These are phyloP conservation scores for Diglossa cyanea DNA, from an alignment of 2,797 vertebrate genomes.

Conservation along the genomic window DNA sequence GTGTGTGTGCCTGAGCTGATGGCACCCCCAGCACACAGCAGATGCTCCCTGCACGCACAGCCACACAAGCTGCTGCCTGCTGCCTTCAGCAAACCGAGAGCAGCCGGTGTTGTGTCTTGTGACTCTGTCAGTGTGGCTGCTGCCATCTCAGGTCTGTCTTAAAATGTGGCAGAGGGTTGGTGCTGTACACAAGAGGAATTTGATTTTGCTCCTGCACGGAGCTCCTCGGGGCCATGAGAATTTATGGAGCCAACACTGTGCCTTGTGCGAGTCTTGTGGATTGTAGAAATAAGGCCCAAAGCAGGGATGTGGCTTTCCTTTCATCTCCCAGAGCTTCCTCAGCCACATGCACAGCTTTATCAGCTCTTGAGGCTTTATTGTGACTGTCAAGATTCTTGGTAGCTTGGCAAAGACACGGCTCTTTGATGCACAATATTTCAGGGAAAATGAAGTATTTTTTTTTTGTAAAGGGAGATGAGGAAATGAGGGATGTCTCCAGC, in stretches of 20 bases:
- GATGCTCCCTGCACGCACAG: neutral
- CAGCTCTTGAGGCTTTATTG: neutral
- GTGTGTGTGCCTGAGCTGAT: neutral
- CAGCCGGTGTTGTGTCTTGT: constrained; percentile 51
- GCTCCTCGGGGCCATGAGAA: neutral
- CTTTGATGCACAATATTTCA: neutral
- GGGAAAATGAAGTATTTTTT: neutral
- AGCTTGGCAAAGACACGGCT: neutral
- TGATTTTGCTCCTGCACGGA: neutral
- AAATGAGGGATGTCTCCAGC: neutral
- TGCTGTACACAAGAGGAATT: neutral
- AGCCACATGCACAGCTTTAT: neutral
- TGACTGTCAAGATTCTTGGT: neutral
- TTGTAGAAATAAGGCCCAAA: neutral
- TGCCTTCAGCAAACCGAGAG: neutral
- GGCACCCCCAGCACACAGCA: constrained; percentile 14
- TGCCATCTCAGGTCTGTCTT: neutral
- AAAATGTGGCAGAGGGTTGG: neutral
- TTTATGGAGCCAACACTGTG: neutral
- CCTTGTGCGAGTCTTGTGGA: neutral
- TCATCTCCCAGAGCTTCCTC: neutral
- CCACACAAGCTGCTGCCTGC: neutral
- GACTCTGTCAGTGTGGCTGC: neutral
- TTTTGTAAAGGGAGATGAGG: neutral
- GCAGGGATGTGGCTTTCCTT: neutral